These are phyloP conservation scores for Phymatocera aterrima DNA, from an alignment of 2,888 invertebrate genomes.

Conservation along the genomic window DNA sequence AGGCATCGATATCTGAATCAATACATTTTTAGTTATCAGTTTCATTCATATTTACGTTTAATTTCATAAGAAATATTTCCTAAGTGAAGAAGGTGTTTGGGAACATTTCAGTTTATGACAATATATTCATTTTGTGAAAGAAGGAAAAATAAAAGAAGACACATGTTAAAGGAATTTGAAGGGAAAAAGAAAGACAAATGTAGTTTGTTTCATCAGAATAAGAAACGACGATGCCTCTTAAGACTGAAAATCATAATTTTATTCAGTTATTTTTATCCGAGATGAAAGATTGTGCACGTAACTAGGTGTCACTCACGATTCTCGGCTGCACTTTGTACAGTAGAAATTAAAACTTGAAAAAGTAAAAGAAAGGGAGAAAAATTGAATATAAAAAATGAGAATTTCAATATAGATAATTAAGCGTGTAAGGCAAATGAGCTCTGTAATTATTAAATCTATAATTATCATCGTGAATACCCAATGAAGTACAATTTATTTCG, in stretches of 20 bases:
- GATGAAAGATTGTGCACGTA: background rate
- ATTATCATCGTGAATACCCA: background rate
- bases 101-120: too few species aligned
- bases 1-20: constrained; percentile 11
- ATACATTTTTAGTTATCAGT: background rate
- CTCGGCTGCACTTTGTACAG: constrained; percentile 36
- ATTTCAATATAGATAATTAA: constrained; percentile 26
- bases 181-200: background rate
- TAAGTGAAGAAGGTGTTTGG: too few species aligned
- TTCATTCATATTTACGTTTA: background rate
- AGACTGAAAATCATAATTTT: background rate
- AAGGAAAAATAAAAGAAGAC: background rate
- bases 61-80: too few species aligned
- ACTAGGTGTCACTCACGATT: constrained; percentile 2
- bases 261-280: constrained; percentile 23
- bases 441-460: background rate
- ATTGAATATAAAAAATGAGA: background rate
- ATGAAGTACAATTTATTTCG: constrained; percentile 1
- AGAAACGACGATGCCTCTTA: constrained; percentile 5
- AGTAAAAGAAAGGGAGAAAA: background rate
- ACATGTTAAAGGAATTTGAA: background rate
- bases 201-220: background rate
- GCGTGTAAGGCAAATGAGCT: constrained; percentile 3
- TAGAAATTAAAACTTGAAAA: constrained; percentile 15
- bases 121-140: too few species aligned